A percentile compares a stretch with the other conserved stretches of the same genome.
phyloP scores from a whole-genome alignment of 2,113 vertebrate species.

The Alligator mississippiensis region DNA sequence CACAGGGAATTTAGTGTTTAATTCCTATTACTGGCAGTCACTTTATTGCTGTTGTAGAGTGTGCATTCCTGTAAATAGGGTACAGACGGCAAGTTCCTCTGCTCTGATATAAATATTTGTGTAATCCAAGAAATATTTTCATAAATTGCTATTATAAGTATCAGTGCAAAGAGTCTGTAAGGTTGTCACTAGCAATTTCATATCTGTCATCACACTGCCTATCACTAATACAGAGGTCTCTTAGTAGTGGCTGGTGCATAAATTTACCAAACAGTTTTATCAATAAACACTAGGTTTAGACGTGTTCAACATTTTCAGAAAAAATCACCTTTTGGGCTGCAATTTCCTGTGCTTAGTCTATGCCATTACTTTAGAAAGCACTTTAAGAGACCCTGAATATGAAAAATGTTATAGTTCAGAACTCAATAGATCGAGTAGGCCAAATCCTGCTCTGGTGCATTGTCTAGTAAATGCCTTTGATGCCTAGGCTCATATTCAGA shows the following conservation, averaged over 20 bases:
- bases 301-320: background rate
- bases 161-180: background rate
- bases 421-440: background rate
- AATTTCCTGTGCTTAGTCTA: background rate
- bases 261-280: background rate
- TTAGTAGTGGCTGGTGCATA: background rate
- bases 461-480: background rate
- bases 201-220: background rate
- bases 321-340: background rate
- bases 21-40: background rate
- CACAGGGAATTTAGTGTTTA: background rate
- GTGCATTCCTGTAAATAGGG: background rate
- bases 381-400: background rate
- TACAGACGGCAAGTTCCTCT: background rate
- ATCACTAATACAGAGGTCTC: no score
- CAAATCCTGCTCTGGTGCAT: background rate
- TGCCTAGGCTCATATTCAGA: background rate
- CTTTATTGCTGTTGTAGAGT: background rate
- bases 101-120: no score
- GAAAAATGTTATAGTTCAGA: accelerated
- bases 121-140: background rate
- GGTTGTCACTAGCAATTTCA: background rate
- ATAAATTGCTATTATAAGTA: no score
- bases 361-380: accelerated
- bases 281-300: background rate